These are phyloP conservation scores for Austrofundulus limnaeus DNA, from an alignment of 2,113 vertebrate species.

Conservation along the genomic window DNA sequence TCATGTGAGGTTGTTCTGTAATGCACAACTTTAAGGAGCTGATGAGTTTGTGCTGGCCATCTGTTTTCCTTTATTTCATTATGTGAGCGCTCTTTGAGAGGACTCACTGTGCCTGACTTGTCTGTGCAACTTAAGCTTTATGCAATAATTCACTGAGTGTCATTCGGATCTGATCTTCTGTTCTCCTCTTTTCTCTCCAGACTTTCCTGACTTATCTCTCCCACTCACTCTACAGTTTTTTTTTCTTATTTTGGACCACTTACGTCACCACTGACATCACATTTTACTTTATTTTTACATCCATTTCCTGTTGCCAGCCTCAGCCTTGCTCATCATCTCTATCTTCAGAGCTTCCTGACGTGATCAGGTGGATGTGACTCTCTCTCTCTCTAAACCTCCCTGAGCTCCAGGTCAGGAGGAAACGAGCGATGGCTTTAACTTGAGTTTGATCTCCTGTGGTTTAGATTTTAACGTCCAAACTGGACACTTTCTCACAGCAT, in stretches of 20 bases:
- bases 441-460: slow-evolving; percentile 32
- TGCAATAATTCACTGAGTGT: not conserved
- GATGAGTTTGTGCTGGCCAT: slow-evolving; percentile 9
- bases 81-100: slow-evolving; percentile 2
- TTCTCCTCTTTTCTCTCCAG: slow-evolving; percentile 9
- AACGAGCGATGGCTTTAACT: slow-evolving; percentile 11
- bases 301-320: slow-evolving; percentile 38
- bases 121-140: not conserved
- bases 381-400: too few species aligned
- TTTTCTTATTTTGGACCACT: slow-evolving; percentile 48
- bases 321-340: slow-evolving; percentile 1
- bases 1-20: not conserved
- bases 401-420: slow-evolving; percentile 24
- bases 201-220: slow-evolving; percentile 20
- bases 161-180: not conserved
- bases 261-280: slow-evolving; percentile 52
- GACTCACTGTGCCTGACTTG: not conserved
- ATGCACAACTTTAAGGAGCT: slow-evolving; percentile 1
- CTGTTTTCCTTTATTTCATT: slow-evolving; percentile 14
- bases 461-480: slow-evolving; percentile 25
- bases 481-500: slow-evolving; percentile 8
- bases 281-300: slow-evolving; percentile 8
- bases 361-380: slow-evolving; percentile 24
- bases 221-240: slow-evolving; percentile 33
- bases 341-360: slow-evolving; percentile 22